Conservation (phyloP, 2,797 vertebrate species). For the Masticophis lateralis region DNA sequence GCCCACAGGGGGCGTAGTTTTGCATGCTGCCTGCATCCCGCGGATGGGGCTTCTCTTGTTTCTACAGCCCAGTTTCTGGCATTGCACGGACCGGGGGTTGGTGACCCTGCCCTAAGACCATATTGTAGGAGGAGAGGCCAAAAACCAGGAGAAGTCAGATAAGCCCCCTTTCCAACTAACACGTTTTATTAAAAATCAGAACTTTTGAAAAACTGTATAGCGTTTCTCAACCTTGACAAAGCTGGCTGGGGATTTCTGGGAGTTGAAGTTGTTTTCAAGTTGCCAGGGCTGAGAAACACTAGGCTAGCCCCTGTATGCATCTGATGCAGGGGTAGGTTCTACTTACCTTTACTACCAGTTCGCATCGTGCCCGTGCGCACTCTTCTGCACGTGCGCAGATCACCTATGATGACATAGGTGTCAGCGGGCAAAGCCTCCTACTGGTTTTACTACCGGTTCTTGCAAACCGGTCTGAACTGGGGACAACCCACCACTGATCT, state of each 20-base stretch:
- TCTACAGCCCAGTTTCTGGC: too few relatives aligned
- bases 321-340: not conserved
- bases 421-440: too few relatives aligned
- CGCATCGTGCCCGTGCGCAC: too few relatives aligned
- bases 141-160: not conserved
- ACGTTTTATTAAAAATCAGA: not conserved
- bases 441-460: too few relatives aligned
- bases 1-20: too few relatives aligned
- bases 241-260: not conserved
- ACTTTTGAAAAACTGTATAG: not conserved
- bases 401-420: too few relatives aligned
- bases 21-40: too few relatives aligned
- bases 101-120: not conserved
- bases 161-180: not conserved
- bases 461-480: too few relatives aligned
- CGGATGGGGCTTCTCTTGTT: too few relatives aligned
- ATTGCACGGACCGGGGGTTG: too few relatives aligned
- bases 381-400: too few relatives aligned
- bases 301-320: not conserved
- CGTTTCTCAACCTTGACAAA: not conserved
- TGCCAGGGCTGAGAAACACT: not conserved
- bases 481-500: not conserved
- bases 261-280: not conserved
- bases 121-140: not conserved
- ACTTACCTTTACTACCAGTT: too few relatives aligned